These are phyloP conservation scores for Xiphophorus hellerii DNA, from an alignment of 2,113 vertebrate species.

Conservation along the genomic window DNA sequence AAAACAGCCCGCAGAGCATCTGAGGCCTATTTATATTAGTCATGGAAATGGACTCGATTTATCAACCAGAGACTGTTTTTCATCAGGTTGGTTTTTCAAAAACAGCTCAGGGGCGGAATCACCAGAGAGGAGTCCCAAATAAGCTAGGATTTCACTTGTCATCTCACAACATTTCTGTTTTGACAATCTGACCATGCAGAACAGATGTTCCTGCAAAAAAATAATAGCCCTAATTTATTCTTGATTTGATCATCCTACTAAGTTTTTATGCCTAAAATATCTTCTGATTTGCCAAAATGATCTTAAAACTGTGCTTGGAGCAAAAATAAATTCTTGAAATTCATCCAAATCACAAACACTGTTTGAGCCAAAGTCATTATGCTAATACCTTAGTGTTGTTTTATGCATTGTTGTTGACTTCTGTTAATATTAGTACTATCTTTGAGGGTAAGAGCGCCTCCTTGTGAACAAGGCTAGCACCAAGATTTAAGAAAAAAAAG, in stretches of 20 bases:
- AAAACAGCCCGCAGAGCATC: neutral
- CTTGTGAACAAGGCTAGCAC: neutral
- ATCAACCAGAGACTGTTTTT: too few relatives aligned
- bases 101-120: neutral
- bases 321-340: constrained; percentile 4
- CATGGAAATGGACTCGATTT: neutral
- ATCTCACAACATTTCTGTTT: constrained; percentile 1
- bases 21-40: neutral
- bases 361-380: constrained; percentile 2
- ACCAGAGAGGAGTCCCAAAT: neutral
- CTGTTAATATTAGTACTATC: neutral
- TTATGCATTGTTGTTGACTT: neutral
- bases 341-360: constrained; percentile 13
- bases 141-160: neutral
- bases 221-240: neutral
- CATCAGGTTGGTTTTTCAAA: too few relatives aligned
- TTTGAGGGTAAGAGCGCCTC: neutral
- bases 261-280: neutral
- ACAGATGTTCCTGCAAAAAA: neutral
- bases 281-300: neutral
- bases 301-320: neutral
- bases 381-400: neutral
- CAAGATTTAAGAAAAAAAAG: neutral
- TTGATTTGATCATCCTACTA: neutral
- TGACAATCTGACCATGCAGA: neutral